These are phyloP conservation scores for Leptogaster cylindrica DNA, from an alignment of 2,888 invertebrate genomes.

Conservation along the genomic window DNA sequence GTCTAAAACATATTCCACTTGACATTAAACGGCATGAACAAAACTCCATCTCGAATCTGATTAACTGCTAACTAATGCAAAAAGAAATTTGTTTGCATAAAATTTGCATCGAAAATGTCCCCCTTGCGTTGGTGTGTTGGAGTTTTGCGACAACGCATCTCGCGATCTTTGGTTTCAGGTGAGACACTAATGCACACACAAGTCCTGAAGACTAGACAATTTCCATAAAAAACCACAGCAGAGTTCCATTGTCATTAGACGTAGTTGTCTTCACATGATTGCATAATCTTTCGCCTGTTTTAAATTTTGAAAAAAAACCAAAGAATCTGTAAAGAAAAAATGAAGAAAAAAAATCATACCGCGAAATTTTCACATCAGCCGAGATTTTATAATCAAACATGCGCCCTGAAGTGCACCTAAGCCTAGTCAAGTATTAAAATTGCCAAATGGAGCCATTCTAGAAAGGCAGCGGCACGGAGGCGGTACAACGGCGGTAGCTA, in stretches of 20 bases:
- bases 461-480: constrained; percentile 1
- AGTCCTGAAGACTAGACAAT: background rate
- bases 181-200: background rate
- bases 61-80: too few relatives aligned
- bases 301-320: constrained; percentile 10
- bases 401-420: constrained; percentile 37
- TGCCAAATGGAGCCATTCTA: constrained; percentile 34
- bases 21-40: too few relatives aligned
- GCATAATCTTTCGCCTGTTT: constrained; percentile 15
- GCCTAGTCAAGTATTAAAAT: constrained; percentile 24
- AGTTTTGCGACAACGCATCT: too few relatives aligned
- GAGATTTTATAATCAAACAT: constrained; percentile 35
- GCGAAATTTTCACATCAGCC: constrained; percentile 34
- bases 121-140: too few relatives aligned
- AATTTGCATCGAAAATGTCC: too few relatives aligned
- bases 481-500: background rate
- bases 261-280: constrained; percentile 20
- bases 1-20: too few relatives aligned
- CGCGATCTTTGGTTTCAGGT: too few relatives aligned
- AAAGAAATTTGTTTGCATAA: too few relatives aligned
- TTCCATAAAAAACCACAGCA: constrained; percentile 17
- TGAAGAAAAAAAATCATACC: constrained; percentile 30
- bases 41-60: too few relatives aligned
- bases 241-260: constrained; percentile 20
- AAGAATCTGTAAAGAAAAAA: too few relatives aligned